Evolutionary conservation across 2,113 vertebrate genomes (phyloP), one percentile per base, ranked within the genome.

Genomic region (Hylia prasina): DNA sequence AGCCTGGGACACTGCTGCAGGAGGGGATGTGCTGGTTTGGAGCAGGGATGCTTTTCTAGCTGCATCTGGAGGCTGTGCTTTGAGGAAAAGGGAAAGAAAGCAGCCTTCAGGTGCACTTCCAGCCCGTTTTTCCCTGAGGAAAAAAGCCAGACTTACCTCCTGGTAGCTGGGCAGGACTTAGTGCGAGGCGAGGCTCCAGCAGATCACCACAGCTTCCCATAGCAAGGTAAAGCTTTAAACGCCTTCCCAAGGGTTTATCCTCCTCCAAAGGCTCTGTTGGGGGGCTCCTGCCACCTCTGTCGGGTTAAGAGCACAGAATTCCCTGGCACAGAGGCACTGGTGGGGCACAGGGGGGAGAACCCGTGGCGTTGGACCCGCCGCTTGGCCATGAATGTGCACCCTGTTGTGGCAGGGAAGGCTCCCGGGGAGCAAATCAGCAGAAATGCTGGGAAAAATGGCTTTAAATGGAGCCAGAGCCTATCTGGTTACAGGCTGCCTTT

Each of bases 401-500:
- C 78, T 95, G 87, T 95, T 82, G 90, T 61, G 15, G 80, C 57
- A 6, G 84, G 37, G 70, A 80, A 77, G 39, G 80, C 39, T 90
- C 89, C 82, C 1, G 71, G 60, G 30, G 61, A 80, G n/a, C 39
- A 17, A 91, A 81, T 10, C 73, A 40, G 82, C 16, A 7, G 86
- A 91, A 94, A 93, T 14, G 60, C 88, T 87, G 82, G 73, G 91
- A 92, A 96, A 96, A 96, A 87, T 47, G 69, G 28, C 53, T 93
- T 92, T 77, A 45, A 78, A 45, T 80, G 87, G 82, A 90, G 75
- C 76, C 93, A 53, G 95, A 71, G 81, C 63, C 91, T 94, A 44
- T 97, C 93, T 75, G 65, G 68, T 97, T 98, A 97, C 97, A 42
- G 45, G 10, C 30, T 93, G 57, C 89, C 79, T 96, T 93, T 75